Evolutionary conservation across 30 jellyfish, hydroid and myxozoan species (phyloP).

Genomic region (Morbakka virulenta): DNA sequence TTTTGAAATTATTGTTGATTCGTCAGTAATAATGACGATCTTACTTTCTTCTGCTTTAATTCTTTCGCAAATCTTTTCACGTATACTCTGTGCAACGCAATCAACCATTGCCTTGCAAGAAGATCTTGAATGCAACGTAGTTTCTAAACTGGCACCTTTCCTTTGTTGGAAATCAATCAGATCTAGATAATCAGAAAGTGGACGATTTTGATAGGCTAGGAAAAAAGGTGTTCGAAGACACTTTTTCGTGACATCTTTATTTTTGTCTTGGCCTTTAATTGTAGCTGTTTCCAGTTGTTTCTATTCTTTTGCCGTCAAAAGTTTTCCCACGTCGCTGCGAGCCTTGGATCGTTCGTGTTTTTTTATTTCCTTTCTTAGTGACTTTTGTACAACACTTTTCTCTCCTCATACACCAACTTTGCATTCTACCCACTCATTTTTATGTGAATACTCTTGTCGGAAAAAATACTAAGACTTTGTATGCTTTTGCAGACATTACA

Average conservation of each 20-base stretch:
- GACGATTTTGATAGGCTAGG: constrained; percentile 5
- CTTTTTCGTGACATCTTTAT: neutral
- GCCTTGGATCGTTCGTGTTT: constrained; percentile 3
- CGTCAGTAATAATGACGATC: neutral
- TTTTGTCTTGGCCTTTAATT: too few relatives aligned
- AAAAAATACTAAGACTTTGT: neutral
- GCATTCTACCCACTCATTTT: constrained; percentile 9
- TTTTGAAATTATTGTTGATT: neutral
- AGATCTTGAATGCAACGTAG: too few relatives aligned
- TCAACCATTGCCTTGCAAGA: too few relatives aligned
- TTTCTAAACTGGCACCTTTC: too few relatives aligned
- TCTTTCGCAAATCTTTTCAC: constrained; percentile 1
- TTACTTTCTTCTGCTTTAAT: constrained; percentile 2
- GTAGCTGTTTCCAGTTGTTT: too few relatives aligned
- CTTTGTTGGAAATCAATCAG: constrained; percentile 18
- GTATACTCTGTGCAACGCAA: constrained; percentile 25
- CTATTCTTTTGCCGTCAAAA: too few relatives aligned
- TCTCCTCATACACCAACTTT: constrained; percentile 9
- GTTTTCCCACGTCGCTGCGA: neutral
- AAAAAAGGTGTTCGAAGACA: constrained; percentile 4
- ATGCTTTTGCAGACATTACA: neutral
- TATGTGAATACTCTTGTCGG: constrained; percentile 20
- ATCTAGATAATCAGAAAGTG: constrained; percentile 14
- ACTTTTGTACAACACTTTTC: constrained; percentile 8
- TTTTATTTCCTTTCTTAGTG: neutral